A percentile compares a stretch with the other conserved stretches of the same genome.
phyloP scores from a whole-genome alignment of 2,113 vertebrate species.

The Progne subis region DNA sequence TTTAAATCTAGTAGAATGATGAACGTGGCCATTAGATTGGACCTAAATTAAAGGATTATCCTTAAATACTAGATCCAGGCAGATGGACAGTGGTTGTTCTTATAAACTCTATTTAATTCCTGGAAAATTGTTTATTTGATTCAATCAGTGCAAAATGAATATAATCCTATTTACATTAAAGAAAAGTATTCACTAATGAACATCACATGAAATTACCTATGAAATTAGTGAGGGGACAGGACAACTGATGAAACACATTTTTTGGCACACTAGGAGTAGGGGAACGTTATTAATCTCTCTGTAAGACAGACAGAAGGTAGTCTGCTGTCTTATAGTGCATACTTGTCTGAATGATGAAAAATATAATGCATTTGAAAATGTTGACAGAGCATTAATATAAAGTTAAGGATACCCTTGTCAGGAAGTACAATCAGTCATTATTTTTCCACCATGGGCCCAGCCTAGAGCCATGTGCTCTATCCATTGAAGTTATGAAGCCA shows the following conservation, averaged over 20 bases:
- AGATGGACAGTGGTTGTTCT: not conserved
- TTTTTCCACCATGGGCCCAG: not conserved
- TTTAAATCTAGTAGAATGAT: not conserved
- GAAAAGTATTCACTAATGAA: not conserved
- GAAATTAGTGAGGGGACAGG: not conserved
- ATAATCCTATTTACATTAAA: not conserved
- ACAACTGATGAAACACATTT: not conserved
- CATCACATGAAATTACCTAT: not conserved
- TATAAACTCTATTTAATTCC: not conserved
- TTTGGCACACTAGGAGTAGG: not conserved
- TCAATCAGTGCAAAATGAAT: not conserved
- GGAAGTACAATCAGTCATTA: not conserved
- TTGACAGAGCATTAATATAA: not conserved
- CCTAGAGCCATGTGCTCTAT: not conserved
- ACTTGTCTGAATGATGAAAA: not conserved
- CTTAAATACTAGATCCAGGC: not conserved
- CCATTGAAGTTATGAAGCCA: not conserved
- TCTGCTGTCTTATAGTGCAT: not conserved
- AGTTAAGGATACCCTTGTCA: not conserved
- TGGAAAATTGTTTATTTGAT: not conserved
- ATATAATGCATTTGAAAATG: not conserved
- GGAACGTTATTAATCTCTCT: not conserved
- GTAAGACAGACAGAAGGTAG: not conserved
- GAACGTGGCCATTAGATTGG: not conserved
- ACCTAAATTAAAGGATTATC: not conserved